Conservation (phyloP, 92 coral and sea anemone species). For the Anthopleura xanthogrammica region DNA sequence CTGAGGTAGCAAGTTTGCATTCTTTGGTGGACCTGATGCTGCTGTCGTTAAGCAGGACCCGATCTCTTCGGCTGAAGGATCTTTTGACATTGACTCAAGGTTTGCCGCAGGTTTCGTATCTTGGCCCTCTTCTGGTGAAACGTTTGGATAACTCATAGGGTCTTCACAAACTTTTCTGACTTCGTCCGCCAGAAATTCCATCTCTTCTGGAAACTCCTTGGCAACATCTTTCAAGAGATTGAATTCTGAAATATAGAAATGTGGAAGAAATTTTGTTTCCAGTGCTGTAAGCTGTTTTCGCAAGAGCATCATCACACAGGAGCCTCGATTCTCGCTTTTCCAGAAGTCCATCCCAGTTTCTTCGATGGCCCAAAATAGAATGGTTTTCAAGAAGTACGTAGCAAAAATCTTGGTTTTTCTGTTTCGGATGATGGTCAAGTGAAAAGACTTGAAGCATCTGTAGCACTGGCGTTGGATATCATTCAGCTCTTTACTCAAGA, state of each 20-base stretch:
- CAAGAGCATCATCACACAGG: constrained; percentile 68
- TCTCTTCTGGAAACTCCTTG: constrained; percentile 36
- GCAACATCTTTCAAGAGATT: constrained; percentile 57
- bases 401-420: constrained; percentile 40
- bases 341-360: constrained; percentile 42
- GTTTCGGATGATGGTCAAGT: constrained; percentile 33
- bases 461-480: constrained; percentile 68
- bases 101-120: too few relatives aligned
- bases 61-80: neutral
- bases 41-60: neutral
- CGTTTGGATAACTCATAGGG: constrained; percentile 45
- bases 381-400: constrained; percentile 68
- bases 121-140: neutral
- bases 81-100: neutral
- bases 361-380: constrained; percentile 53
- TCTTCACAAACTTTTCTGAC: constrained; percentile 43
- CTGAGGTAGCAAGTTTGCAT: neutral
- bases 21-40: neutral
- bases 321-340: constrained; percentile 59
- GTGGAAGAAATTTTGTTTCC: constrained; percentile 40
- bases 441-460: constrained; percentile 61
- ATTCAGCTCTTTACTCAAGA: constrained; percentile 60
- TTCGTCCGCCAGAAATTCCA: constrained; percentile 42
- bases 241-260: constrained; percentile 59
- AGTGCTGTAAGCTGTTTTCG: constrained; percentile 49